Base-by-base conservation (phyloP, 64 coral and sea anemone species). In the Exaiptasia diaphana region DNA sequence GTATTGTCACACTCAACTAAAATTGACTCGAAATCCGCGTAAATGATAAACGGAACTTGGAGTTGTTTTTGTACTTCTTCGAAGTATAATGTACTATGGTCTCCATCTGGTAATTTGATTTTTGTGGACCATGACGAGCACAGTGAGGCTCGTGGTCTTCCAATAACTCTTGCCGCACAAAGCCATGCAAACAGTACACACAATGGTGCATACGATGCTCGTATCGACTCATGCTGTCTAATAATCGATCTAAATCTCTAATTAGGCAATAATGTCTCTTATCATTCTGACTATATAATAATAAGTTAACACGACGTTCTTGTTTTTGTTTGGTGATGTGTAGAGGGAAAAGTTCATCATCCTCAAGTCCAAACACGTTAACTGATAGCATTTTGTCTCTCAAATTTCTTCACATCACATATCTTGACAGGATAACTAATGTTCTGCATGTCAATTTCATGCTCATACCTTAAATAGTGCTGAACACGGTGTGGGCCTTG, bases 321-420 rank as follows among this genome's bases (percentile, higher is more conserved):
- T 29, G 33, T 9, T 40, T 25, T 31, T 80, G 10, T 32, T 88
- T 69, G 0, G 86, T 88, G 31, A 80, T 73, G 65, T 50, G 63
- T 0, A 88, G 21, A 13, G 76, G 86, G 50, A 80, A 80, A 1
- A 80, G 24, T 17, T 43, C 38, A 24, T 35, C 3, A 5, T 79
- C n/a, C 36, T 71, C 74, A 42, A 20, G 71, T 2, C 62, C 74
- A 58, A 87, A 69, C 0, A 87, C 40, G 27, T 79, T 87, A 25
- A 82, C 35, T 76, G 0, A 32, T 36, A 7, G 17, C 4, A 57
- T 83, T 90, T 17, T 83, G 79, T n/a, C 26, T 54, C 18, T 84
- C 88, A 71, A 84, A 79, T 69, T 91, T 91, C 1, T 42, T 1
- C 9, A 91, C 67, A 23, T 91, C 27, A 34, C 53, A 39, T 13